These are phyloP conservation scores for Grantiella picta DNA, from an alignment of 2,113 vertebrate species.

Conservation along the genomic window DNA sequence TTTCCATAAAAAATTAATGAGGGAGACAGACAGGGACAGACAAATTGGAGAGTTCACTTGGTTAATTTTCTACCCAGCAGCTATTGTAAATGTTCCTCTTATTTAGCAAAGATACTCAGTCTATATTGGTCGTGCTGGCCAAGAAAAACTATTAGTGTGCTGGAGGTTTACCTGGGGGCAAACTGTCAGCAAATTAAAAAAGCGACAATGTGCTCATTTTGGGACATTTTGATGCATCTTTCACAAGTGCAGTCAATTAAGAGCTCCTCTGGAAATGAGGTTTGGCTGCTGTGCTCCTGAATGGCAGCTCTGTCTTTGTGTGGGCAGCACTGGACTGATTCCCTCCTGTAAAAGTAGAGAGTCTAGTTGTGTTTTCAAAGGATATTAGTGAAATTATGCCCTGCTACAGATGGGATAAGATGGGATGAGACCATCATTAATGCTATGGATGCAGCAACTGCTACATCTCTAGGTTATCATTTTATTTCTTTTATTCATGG, in stretches of 20 bases:
- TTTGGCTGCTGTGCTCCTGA: neutral
- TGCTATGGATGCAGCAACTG: neutral
- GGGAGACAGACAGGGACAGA: constrained; percentile 1
- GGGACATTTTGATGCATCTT: constrained; percentile 15
- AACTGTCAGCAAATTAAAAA: constrained; percentile 15
- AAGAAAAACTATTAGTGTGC: neutral
- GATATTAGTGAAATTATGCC: neutral
- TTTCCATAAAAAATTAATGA: constrained; percentile 44
- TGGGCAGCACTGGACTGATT: neutral
- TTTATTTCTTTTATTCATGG: neutral
- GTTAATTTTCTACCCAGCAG: constrained; percentile 40
- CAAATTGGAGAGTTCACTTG: constrained; percentile 41
- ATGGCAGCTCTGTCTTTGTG: neutral
- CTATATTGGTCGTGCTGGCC: neutral
- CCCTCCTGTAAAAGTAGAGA: neutral
- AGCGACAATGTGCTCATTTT: neutral
- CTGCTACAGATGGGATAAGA: neutral
- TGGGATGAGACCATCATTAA: neutral
- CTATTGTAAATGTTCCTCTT: constrained; percentile 19
- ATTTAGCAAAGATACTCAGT: constrained; percentile 6
- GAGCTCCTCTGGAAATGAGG: neutral
- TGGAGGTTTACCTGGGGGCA: neutral
- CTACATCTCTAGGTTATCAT: neutral
- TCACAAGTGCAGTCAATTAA: constrained; percentile 24
- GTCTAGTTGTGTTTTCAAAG: neutral